These are phyloP conservation scores for Parus major DNA, from an alignment of 2,113 vertebrate species.

Conservation along the genomic window DNA sequence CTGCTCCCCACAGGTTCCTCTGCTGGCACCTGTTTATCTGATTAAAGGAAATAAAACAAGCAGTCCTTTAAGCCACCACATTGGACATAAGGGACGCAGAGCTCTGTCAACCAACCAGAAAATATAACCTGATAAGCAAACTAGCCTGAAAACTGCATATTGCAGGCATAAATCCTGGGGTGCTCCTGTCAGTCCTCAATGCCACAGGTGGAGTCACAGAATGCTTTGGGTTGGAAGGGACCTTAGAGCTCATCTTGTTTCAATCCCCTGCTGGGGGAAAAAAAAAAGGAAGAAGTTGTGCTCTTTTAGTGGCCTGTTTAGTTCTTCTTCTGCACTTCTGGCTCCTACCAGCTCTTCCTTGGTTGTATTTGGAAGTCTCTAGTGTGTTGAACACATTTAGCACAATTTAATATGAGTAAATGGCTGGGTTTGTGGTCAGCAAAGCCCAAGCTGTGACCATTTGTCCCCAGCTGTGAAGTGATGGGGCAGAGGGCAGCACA, in stretches of 20 bases:
- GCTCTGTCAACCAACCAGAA: background rate
- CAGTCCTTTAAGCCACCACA: background rate
- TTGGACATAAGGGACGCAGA: background rate
- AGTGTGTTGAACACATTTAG: background rate
- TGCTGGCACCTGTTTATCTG: background rate
- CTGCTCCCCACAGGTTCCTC: background rate
- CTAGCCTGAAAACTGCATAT: background rate
- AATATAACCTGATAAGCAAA: background rate
- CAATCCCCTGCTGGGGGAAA: background rate
- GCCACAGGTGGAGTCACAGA: background rate
- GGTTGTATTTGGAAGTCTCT: background rate
- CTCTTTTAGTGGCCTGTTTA: background rate
- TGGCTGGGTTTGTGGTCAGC: background rate
- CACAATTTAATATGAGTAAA: fast-evolving
- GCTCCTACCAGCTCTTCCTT: background rate
- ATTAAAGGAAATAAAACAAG: background rate
- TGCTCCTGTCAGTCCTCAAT: background rate
- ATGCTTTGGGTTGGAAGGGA: background rate
- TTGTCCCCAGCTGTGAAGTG: background rate
- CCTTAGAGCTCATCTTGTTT: background rate
- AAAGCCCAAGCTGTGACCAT: background rate
- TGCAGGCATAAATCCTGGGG: background rate
- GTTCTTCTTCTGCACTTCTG: background rate
- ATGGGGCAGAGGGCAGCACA: background rate
- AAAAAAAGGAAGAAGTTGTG: background rate